Conservation (phyloP, 2,113 vertebrate species). For the Gobio gobio region DNA sequence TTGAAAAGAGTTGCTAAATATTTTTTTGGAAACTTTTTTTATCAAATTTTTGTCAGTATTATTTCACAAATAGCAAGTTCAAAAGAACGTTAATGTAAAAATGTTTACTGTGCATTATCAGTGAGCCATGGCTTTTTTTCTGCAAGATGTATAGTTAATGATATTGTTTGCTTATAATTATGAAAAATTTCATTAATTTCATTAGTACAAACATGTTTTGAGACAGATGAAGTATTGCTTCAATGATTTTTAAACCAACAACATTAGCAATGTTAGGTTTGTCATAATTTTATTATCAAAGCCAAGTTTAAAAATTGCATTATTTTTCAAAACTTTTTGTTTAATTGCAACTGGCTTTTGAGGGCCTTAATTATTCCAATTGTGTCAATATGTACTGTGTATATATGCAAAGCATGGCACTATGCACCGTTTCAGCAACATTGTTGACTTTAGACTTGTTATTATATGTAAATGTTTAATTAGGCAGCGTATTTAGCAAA, state of each 20-base stretch:
- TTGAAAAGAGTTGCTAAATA: background rate
- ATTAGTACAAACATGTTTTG: background rate
- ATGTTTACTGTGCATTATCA: too few relatives aligned
- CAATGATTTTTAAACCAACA: background rate
- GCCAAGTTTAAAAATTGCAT: background rate
- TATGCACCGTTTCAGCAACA: background rate
- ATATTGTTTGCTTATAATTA: background rate
- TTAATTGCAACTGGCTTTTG: background rate
- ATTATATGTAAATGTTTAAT: constrained; percentile 16
- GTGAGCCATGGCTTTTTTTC: too few relatives aligned
- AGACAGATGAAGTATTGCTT: too few relatives aligned
- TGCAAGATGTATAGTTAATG: too few relatives aligned
- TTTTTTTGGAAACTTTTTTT: background rate
- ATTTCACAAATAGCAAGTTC: too few relatives aligned
- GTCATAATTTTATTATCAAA: background rate
- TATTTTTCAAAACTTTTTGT: background rate
- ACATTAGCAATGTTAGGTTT: background rate
- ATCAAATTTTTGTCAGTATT: too few relatives aligned
- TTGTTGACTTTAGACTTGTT: background rate
- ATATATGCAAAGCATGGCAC: background rate
- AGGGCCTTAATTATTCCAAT: background rate
- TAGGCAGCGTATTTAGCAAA: background rate
- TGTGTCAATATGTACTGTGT: background rate
- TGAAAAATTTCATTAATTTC: background rate
- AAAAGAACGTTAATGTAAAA: too few relatives aligned